A percentile compares a stretch with the other conserved stretches of the same genome.
These are phyloP conservation scores for Acleris sparsana DNA, from an alignment of 2,888 invertebrate genomes.

Conservation along the genomic window DNA sequence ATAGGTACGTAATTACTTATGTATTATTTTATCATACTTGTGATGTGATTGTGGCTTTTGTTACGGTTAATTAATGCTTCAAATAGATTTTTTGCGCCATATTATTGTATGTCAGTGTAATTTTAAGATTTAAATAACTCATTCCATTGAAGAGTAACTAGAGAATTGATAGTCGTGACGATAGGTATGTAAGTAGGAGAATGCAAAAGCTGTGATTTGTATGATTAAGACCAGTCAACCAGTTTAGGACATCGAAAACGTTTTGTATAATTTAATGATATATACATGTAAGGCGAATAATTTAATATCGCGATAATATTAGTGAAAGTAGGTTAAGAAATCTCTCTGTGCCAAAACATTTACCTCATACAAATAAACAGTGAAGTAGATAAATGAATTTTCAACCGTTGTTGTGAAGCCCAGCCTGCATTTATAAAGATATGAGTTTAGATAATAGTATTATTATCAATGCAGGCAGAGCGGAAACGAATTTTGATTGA, in stretches of 20 bases:
- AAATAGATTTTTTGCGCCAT: conserved; percentile 63
- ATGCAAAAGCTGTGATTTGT: conserved; percentile 83
- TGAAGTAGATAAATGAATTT: conserved; percentile 78
- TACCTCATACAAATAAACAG: conserved; percentile 87
- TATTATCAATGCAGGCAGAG: conserved; percentile 17
- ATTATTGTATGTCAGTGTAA: conserved; percentile 66
- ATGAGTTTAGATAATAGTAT: neutral
- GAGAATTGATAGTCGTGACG: conserved; percentile 74
- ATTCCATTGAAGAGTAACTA: conserved; percentile 74
- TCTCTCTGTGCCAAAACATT: conserved; percentile 92
- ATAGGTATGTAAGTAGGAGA: conserved; percentile 74
- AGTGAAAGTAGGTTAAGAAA: conserved; percentile 80
- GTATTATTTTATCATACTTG: conserved; percentile 16
- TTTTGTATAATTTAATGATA: conserved; percentile 76
- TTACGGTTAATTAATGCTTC: conserved; percentile 39
- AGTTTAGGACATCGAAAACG: conserved; percentile 83
- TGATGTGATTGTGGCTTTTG: conserved; percentile 29
- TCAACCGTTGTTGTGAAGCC: conserved; percentile 65
- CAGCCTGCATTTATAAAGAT: conserved; percentile 12
- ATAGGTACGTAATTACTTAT: conserved; percentile 27
- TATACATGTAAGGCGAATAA: conserved; percentile 69
- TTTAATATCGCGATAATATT: conserved; percentile 70
- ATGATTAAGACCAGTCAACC: conserved; percentile 83
- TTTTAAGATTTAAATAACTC: conserved; percentile 63
- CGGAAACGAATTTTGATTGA: conserved; percentile 53